Evolutionary conservation across 2,113 vertebrate species (phyloP).

Genomic region (Benthochromis sp.): DNA sequence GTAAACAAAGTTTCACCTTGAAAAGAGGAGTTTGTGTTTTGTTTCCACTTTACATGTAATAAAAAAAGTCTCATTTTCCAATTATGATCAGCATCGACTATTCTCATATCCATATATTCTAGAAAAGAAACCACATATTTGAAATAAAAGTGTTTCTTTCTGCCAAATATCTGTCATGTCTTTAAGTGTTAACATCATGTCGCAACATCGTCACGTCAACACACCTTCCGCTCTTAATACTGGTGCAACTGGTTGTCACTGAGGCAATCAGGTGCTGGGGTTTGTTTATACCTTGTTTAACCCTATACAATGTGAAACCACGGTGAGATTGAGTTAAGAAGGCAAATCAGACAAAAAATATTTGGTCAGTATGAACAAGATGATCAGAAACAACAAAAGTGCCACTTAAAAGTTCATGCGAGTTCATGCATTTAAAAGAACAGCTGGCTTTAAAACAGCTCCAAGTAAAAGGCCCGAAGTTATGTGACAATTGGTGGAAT

Average conservation of each 20-base stretch:
- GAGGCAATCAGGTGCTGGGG: background rate
- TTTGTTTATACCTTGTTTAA: background rate
- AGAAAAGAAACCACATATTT: background rate
- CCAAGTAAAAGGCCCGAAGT: background rate
- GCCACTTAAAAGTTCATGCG: background rate
- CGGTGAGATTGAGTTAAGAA: background rate
- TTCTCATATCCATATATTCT: background rate
- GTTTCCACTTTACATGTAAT: background rate
- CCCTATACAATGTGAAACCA: background rate
- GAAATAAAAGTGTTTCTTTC: background rate
- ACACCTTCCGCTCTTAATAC: background rate
- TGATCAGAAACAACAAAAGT: background rate
- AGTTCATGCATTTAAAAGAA: background rate
- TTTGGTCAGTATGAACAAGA: background rate
- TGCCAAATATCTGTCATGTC: background rate
- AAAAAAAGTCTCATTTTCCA: background rate
- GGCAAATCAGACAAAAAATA: background rate
- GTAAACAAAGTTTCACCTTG: conserved; percentile 20
- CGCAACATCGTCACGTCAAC: accelerated
- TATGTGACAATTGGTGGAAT: background rate
- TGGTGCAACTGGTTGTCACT: background rate
- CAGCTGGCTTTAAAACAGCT: background rate
- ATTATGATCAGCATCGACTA: background rate
- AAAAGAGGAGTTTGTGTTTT: background rate
- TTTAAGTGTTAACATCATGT: background rate